Evolutionary conservation across 2,113 vertebrate species (phyloP), one percentile per base, ranked within the genome.

Genomic region (Ammodytes dubius): DNA sequence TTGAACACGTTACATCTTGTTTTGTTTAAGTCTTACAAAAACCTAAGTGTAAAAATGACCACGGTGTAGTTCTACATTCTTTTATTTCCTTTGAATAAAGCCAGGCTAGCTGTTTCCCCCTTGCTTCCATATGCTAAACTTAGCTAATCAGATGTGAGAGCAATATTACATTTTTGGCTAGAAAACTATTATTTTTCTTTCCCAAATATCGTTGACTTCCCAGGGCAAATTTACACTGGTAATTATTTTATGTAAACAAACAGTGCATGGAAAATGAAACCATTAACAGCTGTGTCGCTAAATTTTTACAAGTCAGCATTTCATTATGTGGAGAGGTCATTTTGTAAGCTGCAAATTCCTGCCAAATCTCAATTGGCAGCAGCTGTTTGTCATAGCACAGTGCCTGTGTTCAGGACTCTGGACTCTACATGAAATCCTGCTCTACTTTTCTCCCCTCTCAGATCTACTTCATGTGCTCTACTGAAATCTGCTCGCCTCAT

Each of bases 391-490:
- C 68, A 54, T 10, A 72, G 15, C 59, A 67, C 39, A 37, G 39
- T 52, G 43, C 67, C 52, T 45, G 52, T 58, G 65, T 54, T 42
- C 8, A 19, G 52, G 65, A 70, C 59, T 27, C 27, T 49, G 67
- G 19, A 71, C 70, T 49, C 27, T 27, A 3, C 7, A 42, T 81
- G 13, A 50, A 81, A 67, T 66, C 46, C 64, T 75, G 15, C 60
- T 81, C 19, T 42, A 1, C 35, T 77, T 74, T 46, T 58, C 13
- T 40, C 74, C 46, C 35, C 35, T 61, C 57, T 72, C 89, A 96
- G 95, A 94, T 95, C 82, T 95, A 96, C 91, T 95, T 95, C 79
- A 95, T 96, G 95, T 96, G 95, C 83, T 94, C 95, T 0, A 95
- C 95, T 40, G 95, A 96, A 85, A 88, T 95, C 66, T 96, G 95